These are phyloP conservation scores for Pristionchus fissidentatus DNA, from an alignment of 2,888 invertebrate species.

Conservation along the genomic window DNA sequence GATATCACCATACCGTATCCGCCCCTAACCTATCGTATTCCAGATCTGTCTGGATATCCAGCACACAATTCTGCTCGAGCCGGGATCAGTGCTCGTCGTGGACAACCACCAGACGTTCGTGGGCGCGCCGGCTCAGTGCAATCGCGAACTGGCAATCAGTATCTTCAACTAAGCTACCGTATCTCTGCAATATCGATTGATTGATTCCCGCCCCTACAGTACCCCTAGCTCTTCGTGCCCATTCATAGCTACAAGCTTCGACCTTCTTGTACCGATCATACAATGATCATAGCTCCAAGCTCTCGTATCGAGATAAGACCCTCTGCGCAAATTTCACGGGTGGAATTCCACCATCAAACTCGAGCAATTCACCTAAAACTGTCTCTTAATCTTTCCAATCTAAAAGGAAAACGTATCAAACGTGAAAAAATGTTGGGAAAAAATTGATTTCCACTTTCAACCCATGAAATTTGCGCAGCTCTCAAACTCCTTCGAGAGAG, in stretches of 20 bases:
- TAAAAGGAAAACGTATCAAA: too few species aligned
- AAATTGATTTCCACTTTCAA: too few species aligned
- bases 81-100: conserved; percentile 60
- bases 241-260: not conserved
- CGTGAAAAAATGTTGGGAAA: too few species aligned
- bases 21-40: conserved; percentile 41
- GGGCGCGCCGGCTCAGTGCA: conserved; percentile 63
- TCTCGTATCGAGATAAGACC: conserved; percentile 9
- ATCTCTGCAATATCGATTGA: not conserved
- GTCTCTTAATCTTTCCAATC: too few species aligned
- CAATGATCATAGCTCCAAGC: conserved; percentile 35
- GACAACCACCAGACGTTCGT: conserved; percentile 63
- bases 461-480: too few species aligned
- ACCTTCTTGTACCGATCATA: not conserved
- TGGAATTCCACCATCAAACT: too few species aligned
- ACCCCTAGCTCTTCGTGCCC: not conserved
- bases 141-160: conserved; percentile 55
- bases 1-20: conserved; percentile 17
- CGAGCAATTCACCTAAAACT: too few species aligned
- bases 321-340: not conserved
- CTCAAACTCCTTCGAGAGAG: too few species aligned
- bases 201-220: not conserved
- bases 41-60: conserved; percentile 58
- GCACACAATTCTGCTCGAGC: conserved; percentile 58
- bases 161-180: conserved; percentile 43